A percentile compares a stretch with the other conserved stretches of the same genome.
phyloP scores from a whole-genome alignment of 2,888 invertebrate genomes.

The Erpobdella octoculata region DNA sequence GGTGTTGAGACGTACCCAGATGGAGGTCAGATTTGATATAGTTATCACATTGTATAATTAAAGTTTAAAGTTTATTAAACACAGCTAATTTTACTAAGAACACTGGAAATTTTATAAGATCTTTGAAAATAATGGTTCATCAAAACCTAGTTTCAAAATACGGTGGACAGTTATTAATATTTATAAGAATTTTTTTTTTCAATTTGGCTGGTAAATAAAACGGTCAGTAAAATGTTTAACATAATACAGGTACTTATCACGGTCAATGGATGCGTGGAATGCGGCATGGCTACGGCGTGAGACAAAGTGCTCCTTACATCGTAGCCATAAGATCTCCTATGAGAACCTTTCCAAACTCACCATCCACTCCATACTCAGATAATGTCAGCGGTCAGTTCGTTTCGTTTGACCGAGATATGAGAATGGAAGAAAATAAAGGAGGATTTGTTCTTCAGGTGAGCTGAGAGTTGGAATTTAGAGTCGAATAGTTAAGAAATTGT shows the following conservation, averaged over 20 bases:
- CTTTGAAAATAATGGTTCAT: no score
- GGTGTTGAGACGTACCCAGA: constrained; percentile 99
- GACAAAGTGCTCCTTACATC: constrained; percentile 92
- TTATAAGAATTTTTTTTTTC: no score
- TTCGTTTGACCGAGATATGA: constrained; percentile 50
- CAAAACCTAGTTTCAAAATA: no score
- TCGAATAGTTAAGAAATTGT: no score
- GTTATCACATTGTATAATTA: background rate
- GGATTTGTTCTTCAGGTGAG: constrained; percentile 80
- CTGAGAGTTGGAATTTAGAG: no score
- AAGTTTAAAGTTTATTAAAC: background rate
- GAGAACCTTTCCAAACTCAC: constrained; percentile 36
- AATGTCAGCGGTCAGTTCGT: constrained; percentile 41
- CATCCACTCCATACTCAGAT: background rate
- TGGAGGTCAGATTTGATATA: constrained; percentile 78
- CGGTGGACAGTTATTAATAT: no score
- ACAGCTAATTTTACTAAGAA: no score
- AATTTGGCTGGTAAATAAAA: background rate
- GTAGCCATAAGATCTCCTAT: constrained; percentile 81
- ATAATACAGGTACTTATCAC: constrained; percentile 59
- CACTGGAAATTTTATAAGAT: no score
- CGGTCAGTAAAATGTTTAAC: background rate
- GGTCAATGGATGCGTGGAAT: constrained; percentile 98
- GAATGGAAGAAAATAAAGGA: constrained; percentile 80
- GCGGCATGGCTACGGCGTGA: constrained; percentile 95